Base-by-base conservation (phyloP, 1,140 invertebrate species). In the Zaprionus vittiger region DNA sequence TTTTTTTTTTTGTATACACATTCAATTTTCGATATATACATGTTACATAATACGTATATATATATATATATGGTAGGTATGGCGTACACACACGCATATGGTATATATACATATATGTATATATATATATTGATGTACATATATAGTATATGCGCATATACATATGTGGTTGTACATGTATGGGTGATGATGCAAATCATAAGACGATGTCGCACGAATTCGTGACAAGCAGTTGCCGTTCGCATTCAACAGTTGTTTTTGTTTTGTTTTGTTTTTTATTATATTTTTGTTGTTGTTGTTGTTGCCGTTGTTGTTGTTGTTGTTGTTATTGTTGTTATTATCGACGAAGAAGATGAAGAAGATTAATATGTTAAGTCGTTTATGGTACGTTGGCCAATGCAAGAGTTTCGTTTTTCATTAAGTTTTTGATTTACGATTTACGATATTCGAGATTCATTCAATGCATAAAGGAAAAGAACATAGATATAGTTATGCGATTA, bases 211-310 rank as follows among this genome's bases (percentile, higher is more conserved):
- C 74, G 75, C 62, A 59, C 60, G 67, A 83, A 80, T 83, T 86
- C 84, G 59, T 70, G 79, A 79, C 67, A 90, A 90, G 75, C 84
- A 89, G 84, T 89, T 87, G 85, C 79, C 85, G 84, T 87, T 87
- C 78, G 83, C 83, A 86, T 86, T 86, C 63, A 71, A 77, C 55
- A 76, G 68, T 76, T 76, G 61, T 87, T 87, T 81, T 81, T 85
- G 28, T 70, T 83, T 79, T 74, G 76, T 74, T 65, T 76, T 83
- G 1, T 14, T 41, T 15, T 24, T 17, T 64, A 17, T 64, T 24
- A 41, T 37, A 44, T 79, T 70, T 12, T 47, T 38, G 28, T 70
- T 62, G 38, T 56, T 57, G 20, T 73, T 17, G 44, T 37, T 14
- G 47, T 15, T 24, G 67, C 71, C 71, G 52, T 86, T 86, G 73